These are phyloP conservation scores for Aelia acuminata DNA, from an alignment of 2,888 invertebrate species.

Conservation along the genomic window DNA sequence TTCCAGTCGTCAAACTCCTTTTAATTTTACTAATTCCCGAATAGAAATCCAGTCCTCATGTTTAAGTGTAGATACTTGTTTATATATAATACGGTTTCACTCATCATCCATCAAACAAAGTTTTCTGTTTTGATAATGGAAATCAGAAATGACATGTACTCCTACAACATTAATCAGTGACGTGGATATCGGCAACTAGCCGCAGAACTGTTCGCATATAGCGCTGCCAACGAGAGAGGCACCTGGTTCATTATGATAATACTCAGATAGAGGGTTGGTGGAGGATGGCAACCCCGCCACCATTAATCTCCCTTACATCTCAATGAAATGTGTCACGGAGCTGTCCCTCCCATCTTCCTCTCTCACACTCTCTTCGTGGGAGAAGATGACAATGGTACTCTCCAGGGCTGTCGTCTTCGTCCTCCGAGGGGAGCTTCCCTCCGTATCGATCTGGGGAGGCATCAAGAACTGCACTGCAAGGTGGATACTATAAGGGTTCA, in stretches of 20 bases:
- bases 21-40: background rate
- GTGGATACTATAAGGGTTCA: background rate
- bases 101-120: background rate
- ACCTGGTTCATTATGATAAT: conserved; percentile 48
- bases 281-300: conserved; percentile 45
- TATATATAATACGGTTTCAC: background rate
- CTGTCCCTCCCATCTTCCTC: conserved; percentile 48
- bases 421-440: background rate
- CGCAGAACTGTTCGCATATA: conserved; percentile 13
- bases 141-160: background rate
- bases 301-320: conserved; percentile 58
- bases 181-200: background rate
- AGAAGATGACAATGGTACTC: conserved; percentile 32
- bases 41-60: rapidly evolving
- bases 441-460: conserved; percentile 22
- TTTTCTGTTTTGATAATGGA: conserved; percentile 19
- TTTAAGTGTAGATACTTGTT: too few species aligned
- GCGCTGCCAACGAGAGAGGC: background rate
- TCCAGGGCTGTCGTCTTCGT: conserved; percentile 15
- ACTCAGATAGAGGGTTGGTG: conserved; percentile 26
- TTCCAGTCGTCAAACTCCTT: too few species aligned
- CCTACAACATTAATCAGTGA: background rate
- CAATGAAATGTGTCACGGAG: conserved; percentile 56
- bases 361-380: conserved; percentile 51
- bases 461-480: background rate